These are phyloP conservation scores for Hippocampus guttulatus DNA, from an alignment of 2,113 vertebrate genomes.

Conservation along the genomic window DNA sequence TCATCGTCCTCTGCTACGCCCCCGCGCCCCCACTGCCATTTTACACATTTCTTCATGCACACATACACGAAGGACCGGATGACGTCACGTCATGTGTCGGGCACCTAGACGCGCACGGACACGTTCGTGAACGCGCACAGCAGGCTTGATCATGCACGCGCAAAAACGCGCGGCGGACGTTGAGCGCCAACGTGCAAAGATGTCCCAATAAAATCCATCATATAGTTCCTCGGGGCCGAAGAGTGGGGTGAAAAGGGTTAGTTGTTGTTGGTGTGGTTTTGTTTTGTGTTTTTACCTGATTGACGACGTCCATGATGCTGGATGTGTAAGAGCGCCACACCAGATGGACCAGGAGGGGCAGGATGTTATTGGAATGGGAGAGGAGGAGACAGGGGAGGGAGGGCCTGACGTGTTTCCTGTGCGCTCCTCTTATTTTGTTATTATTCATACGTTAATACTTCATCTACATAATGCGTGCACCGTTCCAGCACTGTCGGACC, in stretches of 20 bases:
- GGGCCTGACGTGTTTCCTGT: neutral
- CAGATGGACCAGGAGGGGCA: constrained; percentile 17
- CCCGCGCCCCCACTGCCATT: constrained; percentile 46
- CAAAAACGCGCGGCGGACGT: neutral
- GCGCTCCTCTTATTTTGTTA: neutral
- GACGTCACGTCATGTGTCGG: neutral
- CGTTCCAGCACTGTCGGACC: neutral
- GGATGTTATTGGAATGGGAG: neutral
- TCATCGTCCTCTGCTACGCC: neutral
- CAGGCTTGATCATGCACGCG: neutral
- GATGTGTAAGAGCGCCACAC: constrained; percentile 27
- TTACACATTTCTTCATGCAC: constrained; percentile 23
- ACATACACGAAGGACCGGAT: neutral
- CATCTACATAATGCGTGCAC: neutral
- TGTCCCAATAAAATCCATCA: neutral
- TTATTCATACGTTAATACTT: neutral
- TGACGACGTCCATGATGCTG: constrained; percentile 62
- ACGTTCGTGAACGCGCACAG: neutral
- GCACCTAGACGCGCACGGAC: neutral
- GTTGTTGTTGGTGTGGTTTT: neutral
- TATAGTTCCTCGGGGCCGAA: neutral
- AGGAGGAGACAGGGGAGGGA: too few relatives aligned
- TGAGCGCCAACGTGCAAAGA: neutral
- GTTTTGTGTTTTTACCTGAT: constrained; percentile 45
- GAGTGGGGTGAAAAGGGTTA: neutral